A percentile compares a stretch with the other conserved stretches of the same genome.
phyloP scores from a whole-genome alignment of 2,888 invertebrate genomes.

The Acheta domesticus region DNA sequence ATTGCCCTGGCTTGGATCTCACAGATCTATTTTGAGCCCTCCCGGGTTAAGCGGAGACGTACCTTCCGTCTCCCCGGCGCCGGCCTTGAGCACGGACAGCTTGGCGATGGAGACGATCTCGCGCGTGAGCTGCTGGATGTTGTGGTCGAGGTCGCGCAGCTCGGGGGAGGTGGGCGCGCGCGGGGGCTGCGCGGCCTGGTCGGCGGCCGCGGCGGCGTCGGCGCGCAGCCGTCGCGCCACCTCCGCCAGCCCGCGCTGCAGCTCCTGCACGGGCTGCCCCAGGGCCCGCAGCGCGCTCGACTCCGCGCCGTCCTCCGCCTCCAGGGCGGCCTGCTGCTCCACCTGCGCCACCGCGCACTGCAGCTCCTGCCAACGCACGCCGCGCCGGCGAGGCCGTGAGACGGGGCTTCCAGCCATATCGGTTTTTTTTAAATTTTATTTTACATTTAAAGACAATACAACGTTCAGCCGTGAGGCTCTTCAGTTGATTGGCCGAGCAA shows the following conservation, averaged over 20 bases:
- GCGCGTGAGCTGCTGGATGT: slow-evolving; percentile 29
- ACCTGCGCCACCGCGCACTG: slow-evolving; percentile 64
- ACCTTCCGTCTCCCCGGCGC: neutral
- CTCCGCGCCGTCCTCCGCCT: slow-evolving; percentile 49
- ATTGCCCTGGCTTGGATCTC: too few relatives aligned
- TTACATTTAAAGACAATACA: too few relatives aligned
- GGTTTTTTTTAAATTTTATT: too few relatives aligned
- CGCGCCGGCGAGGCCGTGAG: too few relatives aligned
- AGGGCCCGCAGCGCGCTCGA: slow-evolving; percentile 62
- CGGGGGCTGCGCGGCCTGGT: neutral
- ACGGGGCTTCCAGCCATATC: too few relatives aligned
- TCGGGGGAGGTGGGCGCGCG: neutral
- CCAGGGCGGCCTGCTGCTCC: slow-evolving; percentile 57
- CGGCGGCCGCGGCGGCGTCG: neutral
- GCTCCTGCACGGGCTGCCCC: slow-evolving; percentile 46
- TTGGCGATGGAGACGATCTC: slow-evolving; percentile 22
- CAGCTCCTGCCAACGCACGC: slow-evolving; percentile 48
- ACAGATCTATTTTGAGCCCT: too few relatives aligned
- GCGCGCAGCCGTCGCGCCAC: neutral
- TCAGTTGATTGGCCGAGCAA: too few relatives aligned
- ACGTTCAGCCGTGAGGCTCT: too few relatives aligned
- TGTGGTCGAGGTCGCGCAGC: slow-evolving; percentile 25
- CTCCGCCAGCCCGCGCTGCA: slow-evolving; percentile 21
- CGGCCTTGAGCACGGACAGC: slow-evolving; percentile 4
- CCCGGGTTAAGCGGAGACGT: too few relatives aligned